These are phyloP conservation scores for Leptinotarsa peninsularis DNA, from an alignment of 2,888 invertebrate species.

Conservation along the genomic window DNA sequence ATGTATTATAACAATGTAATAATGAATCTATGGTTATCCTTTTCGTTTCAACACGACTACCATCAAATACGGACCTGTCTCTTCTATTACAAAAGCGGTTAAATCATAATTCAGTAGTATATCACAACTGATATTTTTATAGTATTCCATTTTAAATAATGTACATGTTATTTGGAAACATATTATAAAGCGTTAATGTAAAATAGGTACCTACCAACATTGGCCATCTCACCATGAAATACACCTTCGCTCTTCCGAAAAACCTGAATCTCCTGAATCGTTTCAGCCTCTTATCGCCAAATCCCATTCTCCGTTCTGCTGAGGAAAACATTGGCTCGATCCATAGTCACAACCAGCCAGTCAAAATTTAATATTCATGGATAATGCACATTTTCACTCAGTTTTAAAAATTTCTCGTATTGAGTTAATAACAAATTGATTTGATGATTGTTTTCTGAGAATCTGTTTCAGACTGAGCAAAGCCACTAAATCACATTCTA, in stretches of 20 bases:
- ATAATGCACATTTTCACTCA: neutral
- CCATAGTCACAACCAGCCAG: slow-evolving; percentile 33
- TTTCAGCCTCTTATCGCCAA: slow-evolving; percentile 70
- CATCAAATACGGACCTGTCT: no score
- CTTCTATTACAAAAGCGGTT: no score
- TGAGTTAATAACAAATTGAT: no score
- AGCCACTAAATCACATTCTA: no score
- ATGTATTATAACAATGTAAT: no score
- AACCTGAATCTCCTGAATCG: slow-evolving; percentile 71
- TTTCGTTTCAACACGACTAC: no score
- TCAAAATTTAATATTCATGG: neutral
- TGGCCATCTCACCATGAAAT: slow-evolving; percentile 72
- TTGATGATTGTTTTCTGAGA: no score
- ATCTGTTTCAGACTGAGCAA: no score
- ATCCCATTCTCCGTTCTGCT: slow-evolving; percentile 60
- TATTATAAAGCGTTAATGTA: neutral
- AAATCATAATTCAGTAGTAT: no score
- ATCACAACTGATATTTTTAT: no score
- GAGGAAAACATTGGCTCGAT: slow-evolving; percentile 5
- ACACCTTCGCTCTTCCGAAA: slow-evolving; percentile 73
- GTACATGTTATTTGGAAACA: neutral
- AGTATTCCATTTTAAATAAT: no score
- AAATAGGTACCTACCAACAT: slow-evolving; percentile 67
- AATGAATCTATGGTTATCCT: no score
- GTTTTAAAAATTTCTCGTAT: neutral